Evolutionary conservation across 2,797 vertebrate genomes (phyloP), one percentile per base, ranked within the genome.

Genomic region (Pangasius sanitwongsei): DNA sequence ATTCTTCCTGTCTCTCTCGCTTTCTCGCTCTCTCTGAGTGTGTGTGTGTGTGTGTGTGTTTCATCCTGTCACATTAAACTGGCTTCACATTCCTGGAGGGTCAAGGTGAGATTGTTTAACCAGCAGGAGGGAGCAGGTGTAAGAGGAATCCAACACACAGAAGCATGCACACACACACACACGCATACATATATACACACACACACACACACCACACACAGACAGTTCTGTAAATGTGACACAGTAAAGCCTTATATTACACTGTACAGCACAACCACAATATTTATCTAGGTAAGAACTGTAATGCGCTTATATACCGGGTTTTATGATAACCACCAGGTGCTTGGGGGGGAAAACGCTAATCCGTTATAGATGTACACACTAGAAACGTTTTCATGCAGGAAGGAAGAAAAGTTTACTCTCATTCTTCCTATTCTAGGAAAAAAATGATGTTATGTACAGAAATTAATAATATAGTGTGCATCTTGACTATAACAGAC

Each of bases 191-290:
- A 37, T 13, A 20, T 28, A 53, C 48, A 80, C 75, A 44, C 70
- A 74, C 77, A 80, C 77, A 80, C 25, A 20, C 50, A 31, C n/a
- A 18, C 78, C 78, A 81, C 78, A 48, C 34, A 83, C 81, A 65
- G 6, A 44, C 20, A 59, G 34, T 67, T 15, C 61, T 84, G 44
- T 50, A 16, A 18, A 78, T 78, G 75, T 53, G 44, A 53, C 74
- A 77, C 12, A 28, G 23, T 5, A 31, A 13, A 77, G 11, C 44
- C 44, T 48, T 48, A 48, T 48, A 75, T 44, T 12, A 48, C 25
- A 77, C 12, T 75, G 23, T 25, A 31, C 28, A 77, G 11, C 44
- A n/a, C 8, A 75, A 48, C 0, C 72, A 75, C 41, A 75, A 0
- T 28, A 75, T 75, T 48, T 48, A 50, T 77, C 74, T 44, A 5